Evolutionary conservation across 1,140 invertebrate species (phyloP).

Genomic region (Leptoteleia sp.): DNA sequence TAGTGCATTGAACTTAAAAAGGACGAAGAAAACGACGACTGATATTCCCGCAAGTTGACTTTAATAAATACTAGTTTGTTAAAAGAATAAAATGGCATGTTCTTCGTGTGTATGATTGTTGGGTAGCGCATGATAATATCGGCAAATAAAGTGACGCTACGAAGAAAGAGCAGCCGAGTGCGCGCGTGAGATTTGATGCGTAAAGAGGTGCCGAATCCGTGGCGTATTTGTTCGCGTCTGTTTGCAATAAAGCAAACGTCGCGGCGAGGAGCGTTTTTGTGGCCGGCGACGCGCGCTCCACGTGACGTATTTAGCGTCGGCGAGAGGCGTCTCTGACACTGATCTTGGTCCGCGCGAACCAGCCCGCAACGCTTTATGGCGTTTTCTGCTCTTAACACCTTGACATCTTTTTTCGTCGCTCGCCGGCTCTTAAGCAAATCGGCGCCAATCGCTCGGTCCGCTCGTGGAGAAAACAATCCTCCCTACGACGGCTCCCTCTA

Average conservation of each 20-base stretch:
- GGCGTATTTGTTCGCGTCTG: constrained; percentile 15
- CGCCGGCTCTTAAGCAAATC: constrained; percentile 21
- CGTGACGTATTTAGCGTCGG: constrained; percentile 29
- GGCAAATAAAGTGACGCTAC: too few species aligned
- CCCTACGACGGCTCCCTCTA: too few species aligned
- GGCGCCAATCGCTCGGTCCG: too few species aligned
- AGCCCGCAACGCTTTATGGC: constrained; percentile 39
- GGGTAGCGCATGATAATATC: too few species aligned
- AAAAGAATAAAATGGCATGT: too few species aligned
- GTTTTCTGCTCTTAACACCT: constrained; percentile 41
- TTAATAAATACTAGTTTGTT: too few species aligned
- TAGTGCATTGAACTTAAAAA: constrained; percentile 30
- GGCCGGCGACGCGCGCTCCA: neutral
- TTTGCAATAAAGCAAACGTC: constrained; percentile 22
- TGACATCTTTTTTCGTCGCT: constrained; percentile 55
- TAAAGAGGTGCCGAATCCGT: constrained; percentile 8
- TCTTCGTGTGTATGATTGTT: too few species aligned
- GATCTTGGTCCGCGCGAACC: constrained; percentile 23
- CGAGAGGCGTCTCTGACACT: constrained; percentile 30
- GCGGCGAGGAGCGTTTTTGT: neutral
- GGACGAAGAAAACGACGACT: constrained; percentile 7
- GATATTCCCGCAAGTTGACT: too few species aligned
- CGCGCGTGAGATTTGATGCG: neutral
- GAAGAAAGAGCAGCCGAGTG: too few species aligned
- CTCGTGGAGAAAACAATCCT: too few species aligned